phyloP scores from a whole-genome alignment of 2,888 invertebrate species.

The Halictus quadricinctus region DNA sequence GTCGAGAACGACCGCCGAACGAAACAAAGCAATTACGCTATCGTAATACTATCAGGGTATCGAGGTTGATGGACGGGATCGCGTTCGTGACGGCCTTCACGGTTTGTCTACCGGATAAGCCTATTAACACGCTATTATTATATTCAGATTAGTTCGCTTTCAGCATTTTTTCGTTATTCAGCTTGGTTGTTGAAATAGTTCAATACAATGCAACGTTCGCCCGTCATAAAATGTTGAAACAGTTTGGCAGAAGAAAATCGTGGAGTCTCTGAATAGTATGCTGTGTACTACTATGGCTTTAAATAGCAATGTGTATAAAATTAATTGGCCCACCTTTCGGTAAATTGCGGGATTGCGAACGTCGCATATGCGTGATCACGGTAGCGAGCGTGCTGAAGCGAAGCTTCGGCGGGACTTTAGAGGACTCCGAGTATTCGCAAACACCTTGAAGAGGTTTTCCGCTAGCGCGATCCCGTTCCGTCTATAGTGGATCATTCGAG shows the following conservation, averaged over 20 bases:
- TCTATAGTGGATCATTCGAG: conserved; percentile 8
- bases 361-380: background rate
- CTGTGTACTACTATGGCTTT: no score
- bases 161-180: background rate
- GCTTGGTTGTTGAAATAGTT: background rate
- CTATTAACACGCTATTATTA: background rate
- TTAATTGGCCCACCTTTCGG: background rate
- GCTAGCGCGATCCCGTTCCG: conserved; percentile 15
- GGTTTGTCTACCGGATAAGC: background rate
- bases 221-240: background rate
- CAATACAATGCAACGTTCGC: background rate
- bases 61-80: conserved; percentile 13
- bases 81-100: background rate
- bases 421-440: background rate
- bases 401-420: background rate
- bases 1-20: conserved; percentile 10
- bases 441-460: background rate
- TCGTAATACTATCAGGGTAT: conserved; percentile 47
- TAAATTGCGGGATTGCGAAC: background rate
- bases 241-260: background rate
- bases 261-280: background rate
- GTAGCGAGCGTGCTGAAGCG: background rate
- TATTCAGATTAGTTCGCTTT: background rate
- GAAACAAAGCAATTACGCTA: conserved; percentile 22
- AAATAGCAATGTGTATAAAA: background rate